These are phyloP conservation scores for Phoenicopterus ruber DNA, from an alignment of 2,113 vertebrate genomes.

Conservation along the genomic window DNA sequence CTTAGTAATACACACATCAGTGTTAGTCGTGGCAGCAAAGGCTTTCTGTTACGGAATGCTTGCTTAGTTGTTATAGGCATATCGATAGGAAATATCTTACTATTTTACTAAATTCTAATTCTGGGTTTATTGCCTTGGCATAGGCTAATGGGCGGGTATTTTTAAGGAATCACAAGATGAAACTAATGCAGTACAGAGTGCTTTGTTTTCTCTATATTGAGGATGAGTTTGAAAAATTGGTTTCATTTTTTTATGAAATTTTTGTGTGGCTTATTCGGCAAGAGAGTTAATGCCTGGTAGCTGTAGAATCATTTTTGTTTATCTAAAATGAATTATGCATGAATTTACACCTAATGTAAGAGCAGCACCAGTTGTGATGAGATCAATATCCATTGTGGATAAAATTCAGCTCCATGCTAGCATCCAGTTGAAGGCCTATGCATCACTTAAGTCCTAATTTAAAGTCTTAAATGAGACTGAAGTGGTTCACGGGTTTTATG, in stretches of 20 bases:
- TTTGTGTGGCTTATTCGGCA: constrained; percentile 16
- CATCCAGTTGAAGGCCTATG: not conserved
- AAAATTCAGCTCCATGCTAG: not conserved
- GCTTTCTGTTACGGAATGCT: constrained; percentile 10
- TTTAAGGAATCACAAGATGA: not conserved
- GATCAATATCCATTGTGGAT: not conserved
- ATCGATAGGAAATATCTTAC: not conserved
- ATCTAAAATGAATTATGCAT: constrained; percentile 15
- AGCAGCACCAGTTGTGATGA: not conserved
- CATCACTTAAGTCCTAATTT: not conserved
- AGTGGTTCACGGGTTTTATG: not conserved
- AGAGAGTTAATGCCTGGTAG: not conserved
- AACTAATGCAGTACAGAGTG: not conserved
- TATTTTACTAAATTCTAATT: not conserved
- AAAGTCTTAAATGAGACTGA: not conserved
- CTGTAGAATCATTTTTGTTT: not conserved
- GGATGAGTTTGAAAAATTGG: not conserved
- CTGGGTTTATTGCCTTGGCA: not conserved
- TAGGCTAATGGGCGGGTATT: not conserved
- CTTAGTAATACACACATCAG: not conserved
- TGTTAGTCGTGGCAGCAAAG: not conserved
- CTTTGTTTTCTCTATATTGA: not conserved
- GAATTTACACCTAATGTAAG: constrained; percentile 8
- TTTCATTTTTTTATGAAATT: not conserved
- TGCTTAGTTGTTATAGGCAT: not conserved